Evolutionary conservation across 2,888 invertebrate species (phyloP), one percentile per base, ranked within the genome.

Genomic region (Sericinus montela): DNA sequence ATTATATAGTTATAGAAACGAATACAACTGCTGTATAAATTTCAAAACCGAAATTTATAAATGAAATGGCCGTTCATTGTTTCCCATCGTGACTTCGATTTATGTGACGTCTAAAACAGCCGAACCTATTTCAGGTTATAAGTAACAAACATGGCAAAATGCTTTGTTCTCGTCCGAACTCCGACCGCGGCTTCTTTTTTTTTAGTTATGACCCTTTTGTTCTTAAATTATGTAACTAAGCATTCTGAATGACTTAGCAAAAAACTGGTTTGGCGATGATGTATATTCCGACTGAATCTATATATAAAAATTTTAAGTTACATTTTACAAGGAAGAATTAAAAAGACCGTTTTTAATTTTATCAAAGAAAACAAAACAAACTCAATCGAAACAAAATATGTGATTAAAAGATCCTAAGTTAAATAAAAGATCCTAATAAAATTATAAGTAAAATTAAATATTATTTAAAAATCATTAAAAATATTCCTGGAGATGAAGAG

Each of bases 181-280:
- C 79, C 67, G 78, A 78, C 70, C 70, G 69, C 60, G 55, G 52
- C 60, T n/a, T 19, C 19, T 72, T 79, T 80, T 82, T 49, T 19
- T 82, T 83, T 49, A 45, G 39, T 65, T 59, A 60, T 62, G 70
- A 68, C 67, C 78, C 78, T 80, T 82, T 85, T 83, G 81, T 84
- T 85, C 67, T 79, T 78, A 75, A 83, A 81, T 85, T 80, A 83
- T 77, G 72, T 81, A 82, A 80, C 76, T 65, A 65, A 63, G 66
- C 70, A 75, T 72, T 72, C 72, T 66, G 69, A 70, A 62, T 60
- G 63, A 63, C 63, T 57, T 48, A 56, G 68, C 65, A 76, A 79
- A 79, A 19, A 80, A 79, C 72, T 53, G 57, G 44, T 52, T 48
- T 49, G 56, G 43, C 57, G 68, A 78, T 80, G 81, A 82, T 75